Base-by-base conservation (phyloP, 2,113 vertebrate species). In the Mola mola region DNA sequence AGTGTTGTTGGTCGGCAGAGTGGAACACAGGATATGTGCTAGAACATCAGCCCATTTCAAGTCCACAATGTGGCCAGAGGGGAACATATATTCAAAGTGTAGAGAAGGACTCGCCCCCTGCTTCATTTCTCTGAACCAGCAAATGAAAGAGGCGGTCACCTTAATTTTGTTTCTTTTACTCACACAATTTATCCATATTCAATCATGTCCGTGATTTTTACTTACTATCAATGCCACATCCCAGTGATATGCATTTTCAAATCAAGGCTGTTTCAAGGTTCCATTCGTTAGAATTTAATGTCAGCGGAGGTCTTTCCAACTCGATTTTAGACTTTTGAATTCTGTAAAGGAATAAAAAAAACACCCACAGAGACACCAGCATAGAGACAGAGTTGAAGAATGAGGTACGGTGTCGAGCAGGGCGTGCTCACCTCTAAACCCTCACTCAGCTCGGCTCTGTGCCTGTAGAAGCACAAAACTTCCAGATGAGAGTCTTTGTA, bases 391-490 rank as follows among this genome's bases (percentile, higher is more conserved):
- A 50, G 50, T 2, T 62, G 28, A 40, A 48, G 44, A 65, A 44
- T 28, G 40, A 59, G 36, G 29, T 29, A 29, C 70, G 28, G 41
- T 41, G 66, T 56, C 6, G 41, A 49, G 46, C 58, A 66, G 52
- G 56, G 50, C 25, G 24, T 38, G 59, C 57, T 81, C 72, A 51
- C 62, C 53, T 76, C 60, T 55, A 67, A 79, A 53, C 53, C 38
- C 47, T 65, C 53, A 47, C 40, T 29, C 22, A 33, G 47, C 28
- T 50, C 41, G 31, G 62, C 65, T 74, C 69, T 72, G 65, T 75
- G 72, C 75, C 71, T 66, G 66, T 57, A 53, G 70, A 66, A 68
- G 69, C 79, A 71, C 56, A 81, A 74, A 84, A 76, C 40, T 42
- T 75, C 17, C 31, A 50, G 47, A 46, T 24, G 36, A 61, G 66